Conservation (phyloP, 2,113 vertebrate species). For the Chaetodon auriga region DNA sequence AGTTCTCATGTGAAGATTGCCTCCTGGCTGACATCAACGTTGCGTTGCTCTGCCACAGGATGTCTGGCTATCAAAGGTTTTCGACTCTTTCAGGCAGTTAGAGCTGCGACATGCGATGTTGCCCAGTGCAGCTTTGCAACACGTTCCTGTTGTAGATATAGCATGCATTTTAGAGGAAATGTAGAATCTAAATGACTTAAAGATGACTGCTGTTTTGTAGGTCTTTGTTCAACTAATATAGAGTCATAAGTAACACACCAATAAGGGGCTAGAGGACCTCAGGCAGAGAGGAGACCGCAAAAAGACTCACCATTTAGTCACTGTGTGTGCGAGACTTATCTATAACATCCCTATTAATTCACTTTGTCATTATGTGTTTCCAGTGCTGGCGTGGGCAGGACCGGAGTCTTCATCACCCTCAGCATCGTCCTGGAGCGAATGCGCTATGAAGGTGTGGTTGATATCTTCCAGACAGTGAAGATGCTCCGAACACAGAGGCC, state of each 20-base stretch:
- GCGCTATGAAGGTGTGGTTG: slow-evolving; percentile 98
- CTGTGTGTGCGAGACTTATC: not conserved
- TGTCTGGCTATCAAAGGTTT: slow-evolving; percentile 11
- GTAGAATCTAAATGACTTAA: not conserved
- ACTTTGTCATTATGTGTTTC: slow-evolving; percentile 17
- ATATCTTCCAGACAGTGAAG: slow-evolving; percentile 99
- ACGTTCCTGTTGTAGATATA: not conserved
- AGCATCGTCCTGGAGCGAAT: slow-evolving; percentile 98
- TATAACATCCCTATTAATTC: not conserved
- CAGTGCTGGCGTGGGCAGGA: slow-evolving; percentile 96
- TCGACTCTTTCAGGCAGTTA: not conserved
- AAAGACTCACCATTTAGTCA: not conserved
- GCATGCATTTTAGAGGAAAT: not conserved
- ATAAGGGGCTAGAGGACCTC: not conserved
- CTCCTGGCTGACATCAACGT: slow-evolving; percentile 1
- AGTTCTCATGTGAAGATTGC: slow-evolving; percentile 37
- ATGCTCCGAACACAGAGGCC: slow-evolving; percentile 98
- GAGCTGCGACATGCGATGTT: not conserved
- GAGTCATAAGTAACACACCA: not conserved
- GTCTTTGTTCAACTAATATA: not conserved
- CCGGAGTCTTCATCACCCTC: slow-evolving; percentile 96
- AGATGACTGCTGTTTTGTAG: not conserved
- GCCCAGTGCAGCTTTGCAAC: not conserved
- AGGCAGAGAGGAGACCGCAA: not conserved
- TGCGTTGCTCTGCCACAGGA: not conserved